Evolutionary conservation across 1,140 invertebrate genomes (phyloP), one percentile per base, ranked within the genome.

Genomic region (Drosophila santomea): DNA sequence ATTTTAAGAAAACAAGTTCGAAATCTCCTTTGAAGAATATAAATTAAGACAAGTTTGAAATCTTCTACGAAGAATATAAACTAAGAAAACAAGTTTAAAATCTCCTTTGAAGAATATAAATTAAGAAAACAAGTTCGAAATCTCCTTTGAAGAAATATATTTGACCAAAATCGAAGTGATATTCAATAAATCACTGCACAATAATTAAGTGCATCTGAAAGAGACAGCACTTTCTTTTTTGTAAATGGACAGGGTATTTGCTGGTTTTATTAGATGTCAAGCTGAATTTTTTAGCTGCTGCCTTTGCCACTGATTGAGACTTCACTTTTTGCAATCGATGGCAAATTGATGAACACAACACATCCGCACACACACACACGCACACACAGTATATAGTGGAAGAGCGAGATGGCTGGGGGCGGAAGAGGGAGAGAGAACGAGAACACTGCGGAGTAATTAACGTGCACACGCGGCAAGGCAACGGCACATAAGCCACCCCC

Each of bases 331-430:
- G 79, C 79, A 82, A 83, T 86, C 83, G 76, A 86, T 88, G 66
- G 83, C 75, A 80, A 88, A 89, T 88, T 88, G 83, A 88, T 88
- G 84, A 88, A 83, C 83, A 86, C 68, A 67, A 71, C 67, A 61
- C 58, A 64, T 17, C 64, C 63, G 59, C 52, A 58, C 28, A 39
- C 47, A 59, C 17, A 35, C 36, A 45, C 25, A 58, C 38, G 11
- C 35, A 74, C 28, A 58, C 38, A 11, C 35, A 74, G 38, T 39
- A 14, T 14, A 39, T 39, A 60, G 35, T 14, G 15, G 10, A 20
- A 56, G 66, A 68, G 66, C 36, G 63, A 68, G 66, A 56, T 55
- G 62, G 62, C 11, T 6, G 28, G 1, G 14, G 25, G 25, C 4
- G 4, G 4, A 15, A 35, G 1, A 11, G n/a, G 14, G 20, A 38